phyloP scores from a whole-genome alignment of 2,797 vertebrate genomes.

The Helostoma temminkii region DNA sequence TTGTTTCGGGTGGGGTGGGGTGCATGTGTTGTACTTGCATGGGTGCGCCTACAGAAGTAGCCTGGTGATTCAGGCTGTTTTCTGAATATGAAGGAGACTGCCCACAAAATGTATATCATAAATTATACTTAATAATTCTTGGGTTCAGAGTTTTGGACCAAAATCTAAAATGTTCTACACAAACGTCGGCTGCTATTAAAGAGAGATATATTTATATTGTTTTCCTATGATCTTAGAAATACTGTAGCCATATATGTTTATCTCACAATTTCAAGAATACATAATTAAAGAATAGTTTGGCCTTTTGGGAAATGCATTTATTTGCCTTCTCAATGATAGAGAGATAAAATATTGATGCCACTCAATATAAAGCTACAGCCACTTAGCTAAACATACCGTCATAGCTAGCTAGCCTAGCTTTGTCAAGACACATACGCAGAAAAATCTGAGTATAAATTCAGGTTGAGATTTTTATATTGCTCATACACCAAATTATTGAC shows the following conservation, averaged over 20 bases:
- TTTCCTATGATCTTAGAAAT: slow-evolving; percentile 35
- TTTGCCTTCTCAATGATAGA: neutral
- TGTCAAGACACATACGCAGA: neutral
- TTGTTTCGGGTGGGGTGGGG: neutral
- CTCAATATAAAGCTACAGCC: neutral
- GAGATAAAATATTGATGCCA: neutral
- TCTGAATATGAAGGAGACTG: slow-evolving; percentile 44
- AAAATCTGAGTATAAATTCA: neutral
- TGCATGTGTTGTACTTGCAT: neutral
- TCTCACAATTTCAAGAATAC: slow-evolving; percentile 31
- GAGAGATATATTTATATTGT: slow-evolving; percentile 51
- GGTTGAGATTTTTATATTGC: neutral
- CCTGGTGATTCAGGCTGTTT: slow-evolving; percentile 7
- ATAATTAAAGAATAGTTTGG: slow-evolving; percentile 8
- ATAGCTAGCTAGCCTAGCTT: neutral
- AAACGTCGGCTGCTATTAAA: slow-evolving; percentile 64
- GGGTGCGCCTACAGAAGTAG: slow-evolving; percentile 1
- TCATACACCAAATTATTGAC: neutral
- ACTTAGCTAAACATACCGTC: neutral
- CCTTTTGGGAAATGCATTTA: slow-evolving; percentile 7
- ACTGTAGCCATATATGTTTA: slow-evolving; percentile 24
- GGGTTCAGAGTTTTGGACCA: slow-evolving; percentile 31
- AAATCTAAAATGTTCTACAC: slow-evolving; percentile 45
- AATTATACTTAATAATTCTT: slow-evolving; percentile 20
- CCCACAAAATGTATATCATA: slow-evolving; percentile 26